phyloP scores from a whole-genome alignment of 2,113 vertebrate genomes.

The Antennarius striatus region DNA sequence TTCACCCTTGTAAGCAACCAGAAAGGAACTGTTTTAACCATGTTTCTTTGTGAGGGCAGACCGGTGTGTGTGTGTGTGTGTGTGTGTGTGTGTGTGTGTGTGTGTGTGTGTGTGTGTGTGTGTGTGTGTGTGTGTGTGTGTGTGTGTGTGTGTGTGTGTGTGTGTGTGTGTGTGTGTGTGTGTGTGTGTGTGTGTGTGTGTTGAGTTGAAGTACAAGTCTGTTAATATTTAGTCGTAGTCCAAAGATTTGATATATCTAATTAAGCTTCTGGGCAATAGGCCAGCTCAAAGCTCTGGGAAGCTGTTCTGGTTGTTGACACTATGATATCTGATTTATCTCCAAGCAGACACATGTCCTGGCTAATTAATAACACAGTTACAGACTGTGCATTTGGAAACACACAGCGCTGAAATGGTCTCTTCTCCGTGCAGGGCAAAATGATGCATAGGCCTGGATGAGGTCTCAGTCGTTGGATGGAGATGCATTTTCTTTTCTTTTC shows the following conservation, averaged over 20 bases:
- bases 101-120: constrained; percentile 7
- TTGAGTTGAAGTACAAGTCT: constrained; percentile 10
- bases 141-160: too few species aligned
- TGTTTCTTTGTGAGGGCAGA: neutral
- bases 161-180: neutral
- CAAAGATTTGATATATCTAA: constrained; percentile 37
- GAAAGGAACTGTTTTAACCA: too few species aligned
- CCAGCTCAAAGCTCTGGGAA: constrained; percentile 43
- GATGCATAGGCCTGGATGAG: neutral
- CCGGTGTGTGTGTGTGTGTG: neutral
- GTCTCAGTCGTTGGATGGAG: too few species aligned
- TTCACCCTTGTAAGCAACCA: too few species aligned
- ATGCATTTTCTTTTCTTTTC: too few species aligned
- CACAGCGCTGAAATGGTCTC: constrained; percentile 5
- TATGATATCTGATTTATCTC: constrained; percentile 30
- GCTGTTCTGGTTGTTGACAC: constrained; percentile 44
- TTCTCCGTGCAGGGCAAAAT: neutral
- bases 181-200: neutral
- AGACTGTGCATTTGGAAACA: neutral
- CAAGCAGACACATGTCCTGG: constrained; percentile 15
- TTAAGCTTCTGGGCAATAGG: constrained; percentile 42
- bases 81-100: neutral
- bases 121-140: neutral
- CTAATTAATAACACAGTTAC: constrained; percentile 18
- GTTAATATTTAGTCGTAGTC: constrained; percentile 35